Conservation (phyloP, 2,888 invertebrate genomes). For the Spodoptera picta region DNA sequence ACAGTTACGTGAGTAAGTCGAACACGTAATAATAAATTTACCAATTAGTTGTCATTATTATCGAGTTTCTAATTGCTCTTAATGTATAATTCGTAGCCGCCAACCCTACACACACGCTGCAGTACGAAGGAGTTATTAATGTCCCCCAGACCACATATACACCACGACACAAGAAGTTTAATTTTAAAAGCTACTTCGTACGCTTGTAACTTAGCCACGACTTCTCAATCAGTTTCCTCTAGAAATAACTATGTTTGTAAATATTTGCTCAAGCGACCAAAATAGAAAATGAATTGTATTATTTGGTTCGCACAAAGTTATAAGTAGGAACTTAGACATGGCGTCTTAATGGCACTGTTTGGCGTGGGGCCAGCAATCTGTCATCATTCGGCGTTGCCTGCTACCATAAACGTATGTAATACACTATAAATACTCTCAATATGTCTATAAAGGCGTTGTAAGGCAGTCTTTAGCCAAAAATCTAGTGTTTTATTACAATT, state of each 20-base stretch:
- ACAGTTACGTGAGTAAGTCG: too few relatives aligned
- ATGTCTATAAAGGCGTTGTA: constrained; percentile 24
- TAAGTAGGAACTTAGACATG: constrained; percentile 51
- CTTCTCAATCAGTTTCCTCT: constrained; percentile 22
- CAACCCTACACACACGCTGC: too few relatives aligned
- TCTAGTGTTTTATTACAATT: neutral
- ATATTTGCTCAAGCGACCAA: constrained; percentile 22
- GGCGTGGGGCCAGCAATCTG: constrained; percentile 50
- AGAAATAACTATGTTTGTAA: constrained; percentile 22
- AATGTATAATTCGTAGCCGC: too few relatives aligned
- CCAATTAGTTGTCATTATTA: too few relatives aligned
- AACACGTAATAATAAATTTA: too few relatives aligned
- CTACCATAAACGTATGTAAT: constrained; percentile 31
- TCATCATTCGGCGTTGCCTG: constrained; percentile 49
- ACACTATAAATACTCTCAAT: constrained; percentile 30
- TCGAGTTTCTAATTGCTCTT: too few relatives aligned
- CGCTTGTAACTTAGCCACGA: too few relatives aligned
- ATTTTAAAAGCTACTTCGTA: too few relatives aligned
- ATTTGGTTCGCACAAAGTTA: constrained; percentile 25
- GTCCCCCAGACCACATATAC: too few relatives aligned
- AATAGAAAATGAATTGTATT: constrained; percentile 33
- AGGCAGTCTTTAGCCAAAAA: constrained; percentile 5
- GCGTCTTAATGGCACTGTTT: constrained; percentile 46
- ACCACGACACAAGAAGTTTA: too few relatives aligned
- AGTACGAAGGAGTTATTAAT: too few relatives aligned